Evolutionary conservation across 2,888 invertebrate genomes (phyloP).

Genomic region (Synergus umbraculus): DNA sequence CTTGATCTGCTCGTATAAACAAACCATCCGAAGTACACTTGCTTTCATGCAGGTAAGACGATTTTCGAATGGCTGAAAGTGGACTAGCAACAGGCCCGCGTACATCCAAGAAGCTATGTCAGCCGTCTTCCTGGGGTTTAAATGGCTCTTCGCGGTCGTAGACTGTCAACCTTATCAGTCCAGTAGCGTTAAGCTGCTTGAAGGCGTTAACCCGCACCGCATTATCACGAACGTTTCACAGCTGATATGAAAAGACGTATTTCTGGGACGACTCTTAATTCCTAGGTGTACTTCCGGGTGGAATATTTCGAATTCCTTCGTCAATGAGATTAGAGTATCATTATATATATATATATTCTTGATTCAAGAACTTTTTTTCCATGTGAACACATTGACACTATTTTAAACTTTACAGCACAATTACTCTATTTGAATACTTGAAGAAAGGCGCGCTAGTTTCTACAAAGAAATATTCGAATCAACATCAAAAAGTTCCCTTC

Average conservation of each 20-base stretch:
- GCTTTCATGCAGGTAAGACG: background rate
- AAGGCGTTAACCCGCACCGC: background rate
- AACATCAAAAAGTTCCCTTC: no score
- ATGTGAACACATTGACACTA: no score
- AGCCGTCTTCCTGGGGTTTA: background rate
- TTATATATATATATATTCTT: no score
- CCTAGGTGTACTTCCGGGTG: background rate
- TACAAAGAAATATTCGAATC: no score
- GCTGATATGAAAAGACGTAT: constrained; percentile 41
- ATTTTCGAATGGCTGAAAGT: background rate
- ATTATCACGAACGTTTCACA: constrained; percentile 37
- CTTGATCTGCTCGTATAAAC: background rate
- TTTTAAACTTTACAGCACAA: no score
- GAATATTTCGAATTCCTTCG: constrained; percentile 44
- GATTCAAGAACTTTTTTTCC: no score
- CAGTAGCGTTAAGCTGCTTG: no score
- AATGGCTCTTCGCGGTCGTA: background rate
- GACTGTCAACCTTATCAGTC: background rate
- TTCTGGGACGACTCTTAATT: constrained; percentile 31
- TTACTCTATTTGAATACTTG: no score
- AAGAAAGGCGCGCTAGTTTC: no score
- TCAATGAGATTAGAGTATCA: no score
- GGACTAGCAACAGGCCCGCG: background rate
- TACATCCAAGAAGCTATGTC: background rate
- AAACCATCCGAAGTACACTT: background rate